Percentiles rank a stretch among this genome's conserved stretches.
Conservation (phyloP, 2,113 vertebrate species). For the Solea solea region DNA sequence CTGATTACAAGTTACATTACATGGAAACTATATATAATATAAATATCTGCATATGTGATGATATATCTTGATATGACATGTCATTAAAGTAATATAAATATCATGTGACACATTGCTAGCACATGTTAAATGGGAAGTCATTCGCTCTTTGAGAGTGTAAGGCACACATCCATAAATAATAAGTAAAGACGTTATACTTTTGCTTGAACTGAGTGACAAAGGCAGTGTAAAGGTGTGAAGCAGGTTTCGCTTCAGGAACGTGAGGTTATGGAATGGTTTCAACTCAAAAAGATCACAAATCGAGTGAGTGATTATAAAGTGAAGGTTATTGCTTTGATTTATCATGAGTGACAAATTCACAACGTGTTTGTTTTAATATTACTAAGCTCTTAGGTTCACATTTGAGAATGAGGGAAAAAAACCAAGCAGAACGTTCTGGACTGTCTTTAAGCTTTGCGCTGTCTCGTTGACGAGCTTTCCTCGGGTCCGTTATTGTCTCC, state of each 20-base stretch:
- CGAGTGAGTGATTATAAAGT: background rate
- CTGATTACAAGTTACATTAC: background rate
- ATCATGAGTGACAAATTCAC: background rate
- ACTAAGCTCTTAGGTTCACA: conserved; percentile 5
- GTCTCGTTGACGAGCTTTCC: conserved; percentile 59
- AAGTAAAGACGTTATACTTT: background rate
- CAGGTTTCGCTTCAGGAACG: background rate
- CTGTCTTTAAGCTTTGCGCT: conserved; percentile 66
- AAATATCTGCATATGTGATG: background rate
- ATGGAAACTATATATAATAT: background rate
- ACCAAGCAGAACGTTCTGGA: background rate
- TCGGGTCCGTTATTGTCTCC: conserved; percentile 59
- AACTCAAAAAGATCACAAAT: background rate
- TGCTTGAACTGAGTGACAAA: background rate
- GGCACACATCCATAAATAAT: conserved; percentile 29
- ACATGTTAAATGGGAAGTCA: conserved; percentile 1
- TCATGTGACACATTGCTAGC: background rate
- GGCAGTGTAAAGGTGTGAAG: background rate
- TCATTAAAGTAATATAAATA: background rate
- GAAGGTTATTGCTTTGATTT: conserved; percentile 25
- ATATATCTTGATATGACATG: background rate
- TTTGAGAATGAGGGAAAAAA: background rate
- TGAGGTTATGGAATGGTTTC: background rate
- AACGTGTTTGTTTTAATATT: conserved; percentile 20
- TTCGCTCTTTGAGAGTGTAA: conserved; percentile 34